Evolutionary conservation across 2,797 vertebrate species (phyloP), one percentile per base, ranked within the genome.

Genomic region (Xenentodon cancila): DNA sequence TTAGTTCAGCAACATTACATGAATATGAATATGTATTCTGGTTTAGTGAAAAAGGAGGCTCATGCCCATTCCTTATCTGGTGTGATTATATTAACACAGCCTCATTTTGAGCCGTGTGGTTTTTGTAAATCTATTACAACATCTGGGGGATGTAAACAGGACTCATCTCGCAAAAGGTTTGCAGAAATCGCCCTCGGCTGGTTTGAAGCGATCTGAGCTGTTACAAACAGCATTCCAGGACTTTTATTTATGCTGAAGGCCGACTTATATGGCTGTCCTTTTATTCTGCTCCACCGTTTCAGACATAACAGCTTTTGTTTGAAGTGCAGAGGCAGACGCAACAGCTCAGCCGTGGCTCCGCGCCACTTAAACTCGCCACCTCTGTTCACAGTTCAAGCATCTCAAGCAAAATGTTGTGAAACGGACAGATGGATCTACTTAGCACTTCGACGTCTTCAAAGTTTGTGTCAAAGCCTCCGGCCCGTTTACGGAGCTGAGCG

Each of bases 1-100:
- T 91, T 88, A 68, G 83, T 87, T 82, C 81, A 75, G 78, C 77
- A 74, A 70, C 72, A 69, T 77, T 67, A 76, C 54, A 19, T 71
- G 66, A 7, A 43, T 64, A 61, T 86, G 77, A 80, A 88, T 81
- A 80, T 81, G 67, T 19, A 79, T 84, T 59, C 56, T 54, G 69
- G 72, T 84, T 75, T 73, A 55, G n/a, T 81, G 71, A 43, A 46
- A 53, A 72, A 80, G 66, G 34, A 50, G 61, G 59, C 56, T 74
- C 53, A 50, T 58, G 61, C 51, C 45, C 59, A 59, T 67, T 50
- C 68, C 55, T 81, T 73, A 59, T 79, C 63, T 66, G 77, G 64
- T 79, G 79, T 75, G 53, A 66, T 75, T 68, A 66, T 71, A 84
- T 85, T 81, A 75, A 80, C 71, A 57, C 46, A 5, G 61, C 73